Percentiles rank a stretch among this genome's conserved stretches.
phyloP scores from a whole-genome alignment of 2,888 invertebrate genomes.

The Stenodera caucasica region DNA sequence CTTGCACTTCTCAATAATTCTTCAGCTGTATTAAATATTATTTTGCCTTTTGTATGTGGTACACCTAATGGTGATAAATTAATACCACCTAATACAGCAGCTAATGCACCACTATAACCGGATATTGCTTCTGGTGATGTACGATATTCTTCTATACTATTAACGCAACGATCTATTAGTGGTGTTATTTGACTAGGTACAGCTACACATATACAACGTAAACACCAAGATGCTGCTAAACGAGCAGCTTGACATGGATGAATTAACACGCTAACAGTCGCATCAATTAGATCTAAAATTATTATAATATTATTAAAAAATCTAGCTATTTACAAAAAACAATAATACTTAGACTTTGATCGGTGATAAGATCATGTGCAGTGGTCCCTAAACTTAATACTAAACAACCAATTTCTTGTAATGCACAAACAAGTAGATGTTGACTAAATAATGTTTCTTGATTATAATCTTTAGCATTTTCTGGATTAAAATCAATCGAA shows the following conservation, averaged over 20 bases:
- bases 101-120: constrained; percentile 91
- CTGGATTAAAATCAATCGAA: constrained; percentile 89
- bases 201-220: constrained; percentile 89
- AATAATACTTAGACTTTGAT: constrained; percentile 75
- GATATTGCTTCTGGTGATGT: constrained; percentile 87
- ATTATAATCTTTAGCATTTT: constrained; percentile 88
- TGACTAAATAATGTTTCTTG: constrained; percentile 90
- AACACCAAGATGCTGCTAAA: constrained; percentile 92
- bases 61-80: constrained; percentile 89
- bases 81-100: constrained; percentile 91
- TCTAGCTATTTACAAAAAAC: too few relatives aligned
- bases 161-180: constrained; percentile 85
- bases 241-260: constrained; percentile 95
- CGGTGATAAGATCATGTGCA: constrained; percentile 85
- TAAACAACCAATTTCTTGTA: constrained; percentile 91
- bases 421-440: constrained; percentile 87
- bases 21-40: constrained; percentile 96
- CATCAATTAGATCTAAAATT: constrained; percentile 68
- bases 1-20: constrained; percentile 94
- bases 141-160: constrained; percentile 84
- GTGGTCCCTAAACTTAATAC: constrained; percentile 93
- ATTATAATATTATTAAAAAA: constrained; percentile 15
- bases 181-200: constrained; percentile 94
- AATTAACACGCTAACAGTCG: constrained; percentile 80
- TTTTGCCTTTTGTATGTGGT: constrained; percentile 95